Evolutionary conservation across 2,113 vertebrate genomes (phyloP), one percentile per base, ranked within the genome.

Genomic region (Ammodramus savannarum): DNA sequence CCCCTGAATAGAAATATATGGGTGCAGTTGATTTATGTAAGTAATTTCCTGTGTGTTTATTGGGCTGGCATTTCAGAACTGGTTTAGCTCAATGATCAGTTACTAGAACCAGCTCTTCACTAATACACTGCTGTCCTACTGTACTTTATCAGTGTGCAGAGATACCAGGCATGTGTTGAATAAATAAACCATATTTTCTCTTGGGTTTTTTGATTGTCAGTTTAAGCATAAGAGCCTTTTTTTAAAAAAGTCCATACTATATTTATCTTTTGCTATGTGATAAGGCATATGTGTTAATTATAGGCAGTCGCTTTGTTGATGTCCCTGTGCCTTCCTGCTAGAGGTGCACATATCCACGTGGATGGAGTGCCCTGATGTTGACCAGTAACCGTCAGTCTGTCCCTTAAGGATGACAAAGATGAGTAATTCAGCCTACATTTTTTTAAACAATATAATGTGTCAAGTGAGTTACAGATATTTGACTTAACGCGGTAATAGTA

Each of bases 191-290:
- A 1, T 34, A 10, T 61, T 84, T 91, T 66, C 13, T 69, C 16
- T 29, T n/a, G 4, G 5, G 6, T 0, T 39, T 74, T 90, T 68
- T 55, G 10, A 13, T 39, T 52, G 5, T 36, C 36, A 43, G 25
- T 25, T 84, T 89, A 74, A 72, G 48, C 26, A 32, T 34, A 76
- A 58, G 6, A 13, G 9, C 8, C 27, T 11, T 59, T 23, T 71
- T n/a, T 31, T 51, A n/a, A n/a, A n/a, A 0, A 31, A 71, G 17
- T 73, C 8, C 0, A 2, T 10, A 12, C 52, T 57, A 27, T 43
- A 16, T 9, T 0, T 87, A 22, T 63, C 19, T 94, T 86, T 52
- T 81, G 38, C 22, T 52, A 8, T 52, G 27, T 73, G 21, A 25
- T 63, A 8, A 36, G 36, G 26, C 32, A 22, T 62, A 27, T 71